A percentile compares a stretch with the other conserved stretches of the same genome.
Evolutionary conservation across 1,140 invertebrate species (phyloP).

Genomic region (Pseudomyrmex dendroicus): DNA sequence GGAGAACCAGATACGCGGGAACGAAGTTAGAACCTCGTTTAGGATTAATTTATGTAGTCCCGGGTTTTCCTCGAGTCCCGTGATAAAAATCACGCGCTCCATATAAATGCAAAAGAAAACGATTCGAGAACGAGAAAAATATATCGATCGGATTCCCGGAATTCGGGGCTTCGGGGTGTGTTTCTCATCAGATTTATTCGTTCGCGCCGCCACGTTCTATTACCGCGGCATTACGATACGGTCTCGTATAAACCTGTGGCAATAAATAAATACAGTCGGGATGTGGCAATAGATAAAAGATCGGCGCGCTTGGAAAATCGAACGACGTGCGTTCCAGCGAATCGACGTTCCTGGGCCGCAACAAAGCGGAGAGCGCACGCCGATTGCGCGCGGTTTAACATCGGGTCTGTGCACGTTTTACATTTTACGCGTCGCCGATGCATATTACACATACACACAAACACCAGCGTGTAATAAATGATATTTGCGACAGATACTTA

Average conservation of each 20-base stretch:
- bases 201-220: constrained; percentile 20
- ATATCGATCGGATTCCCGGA: constrained; percentile 13
- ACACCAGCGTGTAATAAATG: not conserved
- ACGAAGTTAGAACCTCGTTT: too few relatives aligned
- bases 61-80: too few relatives aligned
- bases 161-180: constrained; percentile 12
- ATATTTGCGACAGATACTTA: not conserved
- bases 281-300: constrained; percentile 71
- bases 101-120: too few relatives aligned
- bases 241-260: constrained; percentile 50
- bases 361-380: constrained; percentile 43
- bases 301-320: constrained; percentile 68
- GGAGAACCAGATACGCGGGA: too few relatives aligned
- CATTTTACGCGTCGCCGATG: constrained; percentile 24
- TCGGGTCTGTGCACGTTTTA: constrained; percentile 26
- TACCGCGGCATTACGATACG: constrained; percentile 4
- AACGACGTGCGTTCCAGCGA: constrained; percentile 58
- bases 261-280: constrained; percentile 65
- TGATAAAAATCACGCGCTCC: too few relatives aligned
- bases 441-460: not conserved
- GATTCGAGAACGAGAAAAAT: not conserved
- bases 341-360: constrained; percentile 15
- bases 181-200: constrained; percentile 50
- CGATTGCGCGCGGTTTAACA: constrained; percentile 38
- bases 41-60: too few relatives aligned